Evolutionary conservation across 1,140 invertebrate genomes (phyloP).

Genomic region (Ceratosolen fusciceps): DNA sequence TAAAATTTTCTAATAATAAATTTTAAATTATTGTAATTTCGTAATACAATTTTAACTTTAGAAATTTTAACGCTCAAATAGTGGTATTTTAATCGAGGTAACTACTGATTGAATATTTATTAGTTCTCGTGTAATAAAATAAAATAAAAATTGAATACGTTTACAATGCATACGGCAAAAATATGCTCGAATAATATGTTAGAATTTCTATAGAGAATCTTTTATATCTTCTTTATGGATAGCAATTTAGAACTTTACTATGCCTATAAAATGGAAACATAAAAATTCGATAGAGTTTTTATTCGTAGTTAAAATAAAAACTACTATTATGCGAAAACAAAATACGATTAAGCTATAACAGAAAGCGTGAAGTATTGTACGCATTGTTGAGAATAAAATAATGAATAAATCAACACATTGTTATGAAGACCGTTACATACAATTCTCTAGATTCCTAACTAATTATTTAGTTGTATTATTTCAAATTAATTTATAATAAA

Average conservation of each 20-base stretch:
- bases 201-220: neutral
- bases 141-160: no score
- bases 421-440: neutral
- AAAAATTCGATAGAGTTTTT: neutral
- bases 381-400: neutral
- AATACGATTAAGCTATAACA: neutral
- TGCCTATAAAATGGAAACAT: neutral
- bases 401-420: neutral
- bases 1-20: no score
- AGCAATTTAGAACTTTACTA: neutral
- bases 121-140: neutral
- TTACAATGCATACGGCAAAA: neutral
- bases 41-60: no score
- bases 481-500: neutral
- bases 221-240: neutral
- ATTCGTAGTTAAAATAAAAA: neutral
- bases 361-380: neutral
- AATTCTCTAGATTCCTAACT: neutral
- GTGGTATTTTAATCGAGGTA: no score
- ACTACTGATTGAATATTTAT: neutral
- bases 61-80: no score
- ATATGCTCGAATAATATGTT: neutral
- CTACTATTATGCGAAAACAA: neutral
- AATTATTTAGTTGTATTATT: neutral
- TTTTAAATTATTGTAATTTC: no score